phyloP scores from a whole-genome alignment of 2,113 vertebrate species.

The Tetraodon nigroviridis region DNA sequence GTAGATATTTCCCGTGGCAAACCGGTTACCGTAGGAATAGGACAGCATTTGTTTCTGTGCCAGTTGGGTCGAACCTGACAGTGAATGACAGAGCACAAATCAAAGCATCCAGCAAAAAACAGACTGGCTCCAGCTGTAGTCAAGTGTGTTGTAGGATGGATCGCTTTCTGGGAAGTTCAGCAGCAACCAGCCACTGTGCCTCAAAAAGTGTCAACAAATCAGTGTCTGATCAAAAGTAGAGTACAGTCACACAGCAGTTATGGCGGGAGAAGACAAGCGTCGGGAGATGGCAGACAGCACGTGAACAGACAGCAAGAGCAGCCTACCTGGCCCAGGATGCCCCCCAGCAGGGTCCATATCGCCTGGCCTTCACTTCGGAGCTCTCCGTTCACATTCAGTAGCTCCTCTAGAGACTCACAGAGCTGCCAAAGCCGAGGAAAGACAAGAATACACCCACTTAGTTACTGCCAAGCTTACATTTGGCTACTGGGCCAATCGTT shows the following conservation, averaged over 20 bases:
- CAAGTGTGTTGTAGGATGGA: too few relatives aligned
- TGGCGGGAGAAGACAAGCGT: not conserved
- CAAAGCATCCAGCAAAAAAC: constrained; percentile 70
- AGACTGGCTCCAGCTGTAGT: too few relatives aligned
- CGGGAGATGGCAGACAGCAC: not conserved
- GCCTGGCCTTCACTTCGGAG: constrained; percentile 89
- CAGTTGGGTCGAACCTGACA: constrained; percentile 64
- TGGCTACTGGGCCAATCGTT: too few relatives aligned
- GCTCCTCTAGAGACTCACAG: constrained; percentile 92
- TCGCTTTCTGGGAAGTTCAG: constrained; percentile 20
- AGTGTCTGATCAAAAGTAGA: too few relatives aligned
- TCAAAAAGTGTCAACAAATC: constrained; percentile 11
- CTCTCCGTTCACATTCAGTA: constrained; percentile 89
- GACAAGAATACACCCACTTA: not conserved
- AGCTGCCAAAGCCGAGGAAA: constrained; percentile 70
- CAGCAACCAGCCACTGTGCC: not conserved
- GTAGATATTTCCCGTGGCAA: constrained; percentile 20
- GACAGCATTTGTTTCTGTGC: constrained; percentile 56
- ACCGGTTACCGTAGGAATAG: constrained; percentile 55
- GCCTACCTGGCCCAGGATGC: constrained; percentile 94
- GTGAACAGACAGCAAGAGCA: constrained; percentile 3
- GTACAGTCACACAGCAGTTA: not conserved
- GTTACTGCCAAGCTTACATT: not conserved
- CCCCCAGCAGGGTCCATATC: constrained; percentile 88
- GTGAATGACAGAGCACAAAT: constrained; percentile 76